A percentile compares a stretch with the other conserved stretches of the same genome.
These are phyloP conservation scores for Heliconius melpomene DNA, from an alignment of 1,140 invertebrate species.

Conservation along the genomic window DNA sequence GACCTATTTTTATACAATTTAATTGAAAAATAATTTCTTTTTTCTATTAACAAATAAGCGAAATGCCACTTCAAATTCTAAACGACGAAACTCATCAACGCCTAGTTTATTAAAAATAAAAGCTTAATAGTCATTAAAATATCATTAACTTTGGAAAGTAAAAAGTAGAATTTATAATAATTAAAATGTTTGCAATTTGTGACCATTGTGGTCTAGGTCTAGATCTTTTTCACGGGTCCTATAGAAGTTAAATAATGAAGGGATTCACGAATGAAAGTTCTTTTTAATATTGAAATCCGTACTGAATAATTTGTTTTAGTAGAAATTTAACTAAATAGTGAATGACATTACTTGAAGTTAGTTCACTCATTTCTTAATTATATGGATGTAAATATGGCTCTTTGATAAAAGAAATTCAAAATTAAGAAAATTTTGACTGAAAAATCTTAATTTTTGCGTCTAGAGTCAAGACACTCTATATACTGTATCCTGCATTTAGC, in stretches of 20 bases:
- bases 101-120: constrained; percentile 7
- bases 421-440: too few relatives aligned
- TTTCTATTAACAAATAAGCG: background rate
- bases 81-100: constrained; percentile 8
- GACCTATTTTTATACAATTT: background rate
- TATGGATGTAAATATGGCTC: too few relatives aligned
- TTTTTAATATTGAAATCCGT: background rate
- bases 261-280: background rate
- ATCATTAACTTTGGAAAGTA: background rate
- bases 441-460: too few relatives aligned
- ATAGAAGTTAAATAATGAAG: background rate
- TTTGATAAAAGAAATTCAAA: too few relatives aligned
- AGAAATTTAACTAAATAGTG: background rate
- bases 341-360: background rate
- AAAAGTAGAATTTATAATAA: background rate
- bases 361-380: background rate
- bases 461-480: too few relatives aligned
- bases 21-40: background rate
- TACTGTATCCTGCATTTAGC: too few relatives aligned
- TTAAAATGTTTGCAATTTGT: background rate
- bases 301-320: background rate
- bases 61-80: constrained; percentile 3
- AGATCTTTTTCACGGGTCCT: background rate
- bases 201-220: background rate
- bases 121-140: constrained; percentile 9